Evolutionary conservation across 53 echinoderm and acorn worm genomes (phyloP).

Genomic region (Antedon mediterranea): DNA sequence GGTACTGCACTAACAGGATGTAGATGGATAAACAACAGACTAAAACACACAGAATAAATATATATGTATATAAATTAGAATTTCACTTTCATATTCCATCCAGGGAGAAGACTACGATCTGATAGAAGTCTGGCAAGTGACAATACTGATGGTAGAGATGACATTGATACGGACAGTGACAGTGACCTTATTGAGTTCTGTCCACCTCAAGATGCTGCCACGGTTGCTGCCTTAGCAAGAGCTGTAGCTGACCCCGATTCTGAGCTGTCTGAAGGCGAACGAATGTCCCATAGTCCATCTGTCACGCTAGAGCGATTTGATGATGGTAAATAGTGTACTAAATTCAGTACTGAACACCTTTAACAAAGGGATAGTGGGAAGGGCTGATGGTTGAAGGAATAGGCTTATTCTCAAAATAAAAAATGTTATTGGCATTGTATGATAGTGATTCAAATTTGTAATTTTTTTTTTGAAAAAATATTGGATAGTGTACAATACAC

Average conservation of each 20-base stretch:
- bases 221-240: conserved; percentile 68
- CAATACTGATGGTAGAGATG: neutral
- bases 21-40: too few relatives aligned
- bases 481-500: too few relatives aligned
- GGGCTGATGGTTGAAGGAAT: too few relatives aligned
- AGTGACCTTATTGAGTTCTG: conserved; percentile 80
- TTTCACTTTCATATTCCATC: neutral
- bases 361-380: too few relatives aligned
- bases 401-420: too few relatives aligned
- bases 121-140: neutral
- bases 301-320: neutral
- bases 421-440: too few relatives aligned
- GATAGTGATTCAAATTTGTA: too few relatives aligned
- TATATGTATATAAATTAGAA: too few relatives aligned
- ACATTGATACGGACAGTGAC: conserved; percentile 9
- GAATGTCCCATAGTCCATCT: neutral
- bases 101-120: neutral
- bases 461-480: too few relatives aligned
- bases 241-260: conserved; percentile 31
- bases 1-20: too few relatives aligned
- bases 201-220: conserved; percentile 54
- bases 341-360: too few relatives aligned
- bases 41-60: too few relatives aligned
- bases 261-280: neutral
- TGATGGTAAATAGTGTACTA: neutral